phyloP scores from a whole-genome alignment of 2,888 invertebrate genomes.

The Noctua janthe region DNA sequence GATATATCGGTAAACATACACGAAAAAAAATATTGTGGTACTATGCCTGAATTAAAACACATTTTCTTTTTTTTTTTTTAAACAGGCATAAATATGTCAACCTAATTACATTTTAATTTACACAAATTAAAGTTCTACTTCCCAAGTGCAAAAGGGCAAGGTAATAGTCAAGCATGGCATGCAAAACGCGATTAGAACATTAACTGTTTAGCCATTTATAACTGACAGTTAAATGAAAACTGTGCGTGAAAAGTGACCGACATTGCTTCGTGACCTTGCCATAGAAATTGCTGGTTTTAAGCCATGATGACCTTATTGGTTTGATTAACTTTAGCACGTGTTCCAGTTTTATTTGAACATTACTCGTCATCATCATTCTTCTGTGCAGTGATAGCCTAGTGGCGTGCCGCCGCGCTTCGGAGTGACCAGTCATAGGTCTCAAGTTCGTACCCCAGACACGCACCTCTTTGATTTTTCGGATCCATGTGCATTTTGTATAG shows the following conservation, averaged over 20 bases:
- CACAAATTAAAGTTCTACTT: constrained; percentile 11
- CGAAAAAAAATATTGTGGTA: too few relatives aligned
- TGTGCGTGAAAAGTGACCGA: constrained; percentile 46
- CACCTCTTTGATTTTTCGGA: too few relatives aligned
- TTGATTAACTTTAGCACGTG: neutral
- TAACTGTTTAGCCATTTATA: constrained; percentile 32
- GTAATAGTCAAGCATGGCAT: constrained; percentile 32
- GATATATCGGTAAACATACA: too few relatives aligned
- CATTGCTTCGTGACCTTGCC: constrained; percentile 42
- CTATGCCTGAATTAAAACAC: too few relatives aligned
- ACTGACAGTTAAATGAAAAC: constrained; percentile 26
- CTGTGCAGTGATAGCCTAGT: too few relatives aligned
- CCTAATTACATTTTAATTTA: neutral
- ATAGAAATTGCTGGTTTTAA: neutral
- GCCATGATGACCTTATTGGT: constrained; percentile 13
- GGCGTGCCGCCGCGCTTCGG: too few relatives aligned
- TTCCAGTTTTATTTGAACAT: neutral
- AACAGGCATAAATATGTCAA: neutral
- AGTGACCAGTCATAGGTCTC: too few relatives aligned
- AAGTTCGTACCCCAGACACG: too few relatives aligned
- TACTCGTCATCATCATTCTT: too few relatives aligned
- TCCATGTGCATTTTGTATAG: too few relatives aligned
- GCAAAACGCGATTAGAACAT: constrained; percentile 56
- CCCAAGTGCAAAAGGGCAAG: constrained; percentile 36
- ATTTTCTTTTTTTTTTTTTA: too few relatives aligned